These are phyloP conservation scores for Sesamia inferens DNA, from an alignment of 2,888 invertebrate species.

Conservation along the genomic window DNA sequence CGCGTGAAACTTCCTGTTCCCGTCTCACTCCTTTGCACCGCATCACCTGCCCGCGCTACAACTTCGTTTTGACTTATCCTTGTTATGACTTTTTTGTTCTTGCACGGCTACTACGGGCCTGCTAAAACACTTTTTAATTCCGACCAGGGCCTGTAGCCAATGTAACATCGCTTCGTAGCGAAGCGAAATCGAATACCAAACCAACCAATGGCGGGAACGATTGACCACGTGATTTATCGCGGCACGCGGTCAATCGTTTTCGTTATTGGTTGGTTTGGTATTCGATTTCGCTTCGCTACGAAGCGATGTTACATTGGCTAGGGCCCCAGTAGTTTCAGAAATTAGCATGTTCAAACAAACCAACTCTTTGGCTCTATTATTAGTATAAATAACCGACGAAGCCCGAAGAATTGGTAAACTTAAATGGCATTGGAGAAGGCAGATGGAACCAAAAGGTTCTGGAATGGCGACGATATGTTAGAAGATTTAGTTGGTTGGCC, in stretches of 20 bases:
- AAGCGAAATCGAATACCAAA: no score
- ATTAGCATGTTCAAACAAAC: not conserved
- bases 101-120: no score
- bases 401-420: not conserved
- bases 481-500: not conserved
- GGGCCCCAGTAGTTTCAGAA: no score
- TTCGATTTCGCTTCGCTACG: no score
- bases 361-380: not conserved
- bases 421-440: not conserved
- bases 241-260: no score
- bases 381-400: not conserved
- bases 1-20: not conserved
- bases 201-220: no score
- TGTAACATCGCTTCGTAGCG: no score
- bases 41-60: not conserved
- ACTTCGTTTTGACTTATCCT: not conserved
- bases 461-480: not conserved
- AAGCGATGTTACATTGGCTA: no score
- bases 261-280: no score
- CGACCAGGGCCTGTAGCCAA: no score
- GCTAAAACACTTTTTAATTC: not conserved
- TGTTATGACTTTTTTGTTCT: not conserved
- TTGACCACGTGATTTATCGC: no score
- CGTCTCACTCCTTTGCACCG: not conserved
- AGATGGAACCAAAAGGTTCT: not conserved